phyloP scores from a whole-genome alignment of 2,113 vertebrate species.

The Toxostoma redivivum region DNA sequence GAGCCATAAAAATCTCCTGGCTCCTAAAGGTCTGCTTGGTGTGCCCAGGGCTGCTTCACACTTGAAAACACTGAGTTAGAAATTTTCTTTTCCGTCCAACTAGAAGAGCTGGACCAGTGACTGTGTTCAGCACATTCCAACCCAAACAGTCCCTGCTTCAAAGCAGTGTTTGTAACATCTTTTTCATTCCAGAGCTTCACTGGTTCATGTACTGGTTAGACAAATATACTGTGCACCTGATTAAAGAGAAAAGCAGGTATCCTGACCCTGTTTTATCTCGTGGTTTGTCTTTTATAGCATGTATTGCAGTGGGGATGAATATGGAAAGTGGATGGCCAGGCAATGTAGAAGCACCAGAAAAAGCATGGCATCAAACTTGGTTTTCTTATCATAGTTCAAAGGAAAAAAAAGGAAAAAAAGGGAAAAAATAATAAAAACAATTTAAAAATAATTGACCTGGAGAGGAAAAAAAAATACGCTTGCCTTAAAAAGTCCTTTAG shows the following conservation, averaged over 20 bases:
- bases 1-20: background rate
- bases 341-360: background rate
- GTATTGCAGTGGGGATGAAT: background rate
- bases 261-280: background rate
- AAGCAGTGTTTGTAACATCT: background rate
- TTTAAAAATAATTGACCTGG: background rate
- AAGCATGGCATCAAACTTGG: accelerated
- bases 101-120: background rate
- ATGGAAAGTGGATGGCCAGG: background rate
- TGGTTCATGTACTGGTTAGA: background rate
- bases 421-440: background rate
- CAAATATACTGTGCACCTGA: background rate
- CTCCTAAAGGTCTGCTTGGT: background rate
- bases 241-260: background rate
- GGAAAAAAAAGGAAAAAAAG: background rate
- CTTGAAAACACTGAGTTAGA: background rate
- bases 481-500: background rate
- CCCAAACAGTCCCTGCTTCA: background rate
- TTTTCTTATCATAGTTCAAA: background rate
- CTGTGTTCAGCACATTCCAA: background rate
- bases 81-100: background rate
- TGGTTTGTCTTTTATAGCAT: background rate
- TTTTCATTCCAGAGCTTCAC: background rate
- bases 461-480: background rate
- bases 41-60: background rate